A percentile compares a stretch with the other conserved stretches of the same genome.
phyloP scores from a whole-genome alignment of 2,888 invertebrate species.

The Amitus sp. region DNA sequence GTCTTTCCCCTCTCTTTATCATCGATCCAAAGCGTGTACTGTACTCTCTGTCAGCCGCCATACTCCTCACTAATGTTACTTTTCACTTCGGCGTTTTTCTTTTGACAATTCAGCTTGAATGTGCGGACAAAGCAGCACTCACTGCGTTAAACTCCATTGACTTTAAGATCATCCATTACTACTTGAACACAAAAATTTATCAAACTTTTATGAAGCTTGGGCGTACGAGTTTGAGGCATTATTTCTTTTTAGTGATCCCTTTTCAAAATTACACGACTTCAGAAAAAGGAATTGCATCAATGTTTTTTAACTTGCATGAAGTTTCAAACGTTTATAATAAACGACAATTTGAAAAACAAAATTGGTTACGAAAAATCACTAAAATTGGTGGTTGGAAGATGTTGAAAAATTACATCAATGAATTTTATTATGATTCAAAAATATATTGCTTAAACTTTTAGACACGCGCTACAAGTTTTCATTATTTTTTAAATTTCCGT shows the following conservation, averaged over 20 bases:
- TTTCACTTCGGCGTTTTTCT: constrained; percentile 30
- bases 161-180: constrained; percentile 29
- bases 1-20: constrained; percentile 20
- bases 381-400: too few relatives aligned
- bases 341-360: too few relatives aligned
- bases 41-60: constrained; percentile 36
- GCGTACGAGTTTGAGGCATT: neutral
- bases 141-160: constrained; percentile 20
- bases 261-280: too few relatives aligned
- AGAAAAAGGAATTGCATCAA: too few relatives aligned
- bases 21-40: constrained; percentile 38
- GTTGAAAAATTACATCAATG: too few relatives aligned
- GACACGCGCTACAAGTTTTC: too few relatives aligned
- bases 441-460: too few relatives aligned
- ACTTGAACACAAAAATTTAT: constrained; percentile 20
- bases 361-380: too few relatives aligned
- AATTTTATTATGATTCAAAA: too few relatives aligned
- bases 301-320: too few relatives aligned
- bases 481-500: too few relatives aligned
- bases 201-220: neutral
- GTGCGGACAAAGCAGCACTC: constrained; percentile 24
- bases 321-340: too few relatives aligned
- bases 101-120: constrained; percentile 29
- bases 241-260: neutral
- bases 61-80: constrained; percentile 25